A percentile compares a stretch with the other conserved stretches of the same genome.
Conservation (phyloP, 2,797 vertebrate species). For the Cottoperca gobio region DNA sequence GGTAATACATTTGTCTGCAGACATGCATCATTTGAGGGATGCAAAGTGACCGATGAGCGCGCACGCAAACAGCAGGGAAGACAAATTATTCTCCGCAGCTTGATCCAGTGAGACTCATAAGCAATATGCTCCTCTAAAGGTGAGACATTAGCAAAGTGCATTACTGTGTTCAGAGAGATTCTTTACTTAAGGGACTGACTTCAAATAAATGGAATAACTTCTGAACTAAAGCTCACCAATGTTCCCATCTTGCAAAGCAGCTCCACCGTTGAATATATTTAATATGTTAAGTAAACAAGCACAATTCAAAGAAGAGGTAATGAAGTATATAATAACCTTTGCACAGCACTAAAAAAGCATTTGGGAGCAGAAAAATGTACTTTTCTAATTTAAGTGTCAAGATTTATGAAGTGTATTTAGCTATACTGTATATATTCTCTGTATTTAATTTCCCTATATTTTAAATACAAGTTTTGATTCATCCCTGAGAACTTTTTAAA, state of each 20-base stretch:
- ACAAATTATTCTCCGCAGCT: constrained; percentile 34
- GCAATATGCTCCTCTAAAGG: constrained; percentile 48
- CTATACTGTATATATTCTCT: too few relatives aligned
- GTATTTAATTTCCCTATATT: too few relatives aligned
- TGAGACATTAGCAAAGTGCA: constrained; percentile 65
- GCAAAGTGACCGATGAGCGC: constrained; percentile 29
- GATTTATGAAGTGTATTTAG: too few relatives aligned
- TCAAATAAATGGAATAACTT: constrained; percentile 45
- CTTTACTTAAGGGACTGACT: constrained; percentile 43
- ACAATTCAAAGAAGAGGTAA: neutral
- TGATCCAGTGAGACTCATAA: constrained; percentile 49
- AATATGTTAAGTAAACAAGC: neutral
- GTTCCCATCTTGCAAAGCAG: neutral
- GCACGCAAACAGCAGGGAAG: constrained; percentile 25
- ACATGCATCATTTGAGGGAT: constrained; percentile 42
- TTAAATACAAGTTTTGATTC: neutral
- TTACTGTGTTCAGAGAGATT: constrained; percentile 60
- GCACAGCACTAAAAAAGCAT: too few relatives aligned
- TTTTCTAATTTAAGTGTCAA: too few relatives aligned
- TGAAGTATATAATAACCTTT: too few relatives aligned
- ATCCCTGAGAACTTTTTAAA: neutral
- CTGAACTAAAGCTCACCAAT: constrained; percentile 21
- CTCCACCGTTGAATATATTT: neutral
- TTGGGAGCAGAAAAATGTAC: too few relatives aligned
- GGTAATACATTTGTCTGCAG: constrained; percentile 31